These are phyloP conservation scores for Rhegmatorhina hoffmannsi DNA, from an alignment of 2,113 vertebrate genomes.

Conservation along the genomic window DNA sequence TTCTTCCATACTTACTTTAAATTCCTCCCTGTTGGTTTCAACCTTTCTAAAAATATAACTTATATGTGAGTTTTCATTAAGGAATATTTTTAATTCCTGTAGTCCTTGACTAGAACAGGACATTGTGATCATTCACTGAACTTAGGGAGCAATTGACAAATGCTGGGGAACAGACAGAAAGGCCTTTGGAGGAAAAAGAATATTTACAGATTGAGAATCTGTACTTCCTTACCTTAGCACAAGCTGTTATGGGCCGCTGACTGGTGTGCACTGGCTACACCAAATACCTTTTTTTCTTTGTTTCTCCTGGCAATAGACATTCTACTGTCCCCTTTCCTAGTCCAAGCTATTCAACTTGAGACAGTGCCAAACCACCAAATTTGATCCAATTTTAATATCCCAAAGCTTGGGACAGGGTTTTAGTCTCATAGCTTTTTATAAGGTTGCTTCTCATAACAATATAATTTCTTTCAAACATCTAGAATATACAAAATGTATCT, in stretches of 20 bases:
- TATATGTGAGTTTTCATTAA: not conserved
- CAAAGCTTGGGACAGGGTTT: not conserved
- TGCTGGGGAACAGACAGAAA: not conserved
- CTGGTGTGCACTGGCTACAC: not conserved
- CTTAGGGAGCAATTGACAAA: not conserved
- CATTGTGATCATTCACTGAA: not conserved
- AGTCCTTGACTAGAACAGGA: not conserved
- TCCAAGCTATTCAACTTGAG: not conserved
- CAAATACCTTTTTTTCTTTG: not conserved
- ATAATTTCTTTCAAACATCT: not conserved
- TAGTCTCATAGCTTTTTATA: not conserved
- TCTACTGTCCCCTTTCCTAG: not conserved
- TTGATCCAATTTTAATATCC: conserved; percentile 15
- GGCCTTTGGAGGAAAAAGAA: not conserved
- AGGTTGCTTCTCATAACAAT: not conserved
- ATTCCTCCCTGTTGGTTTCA: not conserved
- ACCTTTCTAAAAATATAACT: not conserved
- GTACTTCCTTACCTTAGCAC: not conserved
- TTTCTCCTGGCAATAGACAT: conserved; percentile 9
- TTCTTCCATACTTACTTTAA: not conserved
- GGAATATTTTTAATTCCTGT: not conserved
- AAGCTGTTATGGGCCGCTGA: not conserved
- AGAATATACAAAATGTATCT: not conserved
- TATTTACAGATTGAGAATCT: not conserved
- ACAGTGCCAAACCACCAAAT: conserved; percentile 5